These are phyloP conservation scores for Drosophila kurseongensis DNA, from an alignment of 1,140 invertebrate genomes.

Conservation along the genomic window DNA sequence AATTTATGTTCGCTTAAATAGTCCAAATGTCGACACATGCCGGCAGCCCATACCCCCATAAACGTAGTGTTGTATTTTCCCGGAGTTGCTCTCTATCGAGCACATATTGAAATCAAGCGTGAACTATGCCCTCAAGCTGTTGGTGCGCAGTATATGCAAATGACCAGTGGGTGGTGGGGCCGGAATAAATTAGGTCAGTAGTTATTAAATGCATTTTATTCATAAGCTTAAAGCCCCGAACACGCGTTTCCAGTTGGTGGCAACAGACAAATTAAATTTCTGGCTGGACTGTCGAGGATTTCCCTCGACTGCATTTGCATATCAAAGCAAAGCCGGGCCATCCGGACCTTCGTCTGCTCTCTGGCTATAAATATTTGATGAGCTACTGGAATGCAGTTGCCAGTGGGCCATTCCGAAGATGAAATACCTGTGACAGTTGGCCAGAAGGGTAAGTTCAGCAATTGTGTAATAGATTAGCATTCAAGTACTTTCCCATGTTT, in stretches of 20 bases:
- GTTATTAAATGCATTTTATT: conserved; percentile 70
- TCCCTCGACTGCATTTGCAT: conserved; percentile 35
- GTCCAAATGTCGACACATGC: conserved; percentile 11
- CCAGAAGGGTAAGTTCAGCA: conserved; percentile 13
- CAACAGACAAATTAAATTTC: conserved; percentile 47
- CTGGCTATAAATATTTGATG: conserved; percentile 43
- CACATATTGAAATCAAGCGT: conserved; percentile 27
- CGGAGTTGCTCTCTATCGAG: neutral
- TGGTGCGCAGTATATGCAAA: conserved; percentile 27
- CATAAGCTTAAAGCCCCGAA: conserved; percentile 43
- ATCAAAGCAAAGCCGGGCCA: conserved; percentile 38
- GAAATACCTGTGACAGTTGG: conserved; percentile 28
- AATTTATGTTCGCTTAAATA: conserved; percentile 52
- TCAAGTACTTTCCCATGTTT: conserved; percentile 23
- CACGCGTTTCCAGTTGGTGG: conserved; percentile 13
- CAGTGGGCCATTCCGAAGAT: conserved; percentile 21
- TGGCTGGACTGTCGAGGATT: conserved; percentile 19
- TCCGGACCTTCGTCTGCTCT: conserved; percentile 25
- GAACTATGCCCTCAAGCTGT: conserved; percentile 22
- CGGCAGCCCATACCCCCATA: neutral
- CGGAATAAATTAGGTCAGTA: conserved; percentile 43
- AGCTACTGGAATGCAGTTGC: conserved; percentile 37
- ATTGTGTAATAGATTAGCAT: conserved; percentile 47
- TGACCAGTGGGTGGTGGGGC: neutral
- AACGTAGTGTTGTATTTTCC: conserved; percentile 1